Conservation (phyloP, 35 echinoderm and acorn worm species). For the Anneissia japonica region DNA sequence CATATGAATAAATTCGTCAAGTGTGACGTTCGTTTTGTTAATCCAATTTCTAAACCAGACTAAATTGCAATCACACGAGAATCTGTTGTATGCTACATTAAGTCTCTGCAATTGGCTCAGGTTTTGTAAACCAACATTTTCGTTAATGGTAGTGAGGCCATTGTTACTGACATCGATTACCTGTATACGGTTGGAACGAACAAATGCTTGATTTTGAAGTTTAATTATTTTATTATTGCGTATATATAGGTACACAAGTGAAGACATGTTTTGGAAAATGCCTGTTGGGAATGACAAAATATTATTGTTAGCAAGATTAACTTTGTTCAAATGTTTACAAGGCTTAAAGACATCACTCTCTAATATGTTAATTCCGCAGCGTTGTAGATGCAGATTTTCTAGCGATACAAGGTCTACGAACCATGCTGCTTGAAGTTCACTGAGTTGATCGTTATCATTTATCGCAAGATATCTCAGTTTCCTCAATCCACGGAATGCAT, state of each 20-base stretch:
- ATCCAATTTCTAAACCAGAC: neutral
- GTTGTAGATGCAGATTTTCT: neutral
- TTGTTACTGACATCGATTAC: neutral
- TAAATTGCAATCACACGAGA: neutral
- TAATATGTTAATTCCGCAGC: neutral
- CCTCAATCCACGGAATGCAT: neutral
- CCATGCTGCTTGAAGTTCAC: neutral
- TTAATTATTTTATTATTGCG: neutral
- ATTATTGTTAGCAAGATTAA: neutral
- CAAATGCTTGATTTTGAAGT: neutral
- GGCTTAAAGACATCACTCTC: neutral
- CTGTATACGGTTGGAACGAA: neutral
- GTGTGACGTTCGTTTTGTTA: neutral
- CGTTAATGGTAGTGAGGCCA: neutral
- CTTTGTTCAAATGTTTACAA: neutral
- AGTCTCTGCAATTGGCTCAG: neutral
- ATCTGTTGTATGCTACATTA: neutral
- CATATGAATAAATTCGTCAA: neutral
- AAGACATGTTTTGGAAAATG: neutral
- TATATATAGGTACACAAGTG: neutral
- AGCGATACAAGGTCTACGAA: neutral
- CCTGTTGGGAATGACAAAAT: neutral
- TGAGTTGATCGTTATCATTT: neutral
- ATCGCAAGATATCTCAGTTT: neutral
- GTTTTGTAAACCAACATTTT: neutral